A percentile compares a stretch with the other conserved stretches of the same genome.
These are phyloP conservation scores for Ctenomys sociabilis DNA, from an alignment of 2,113 vertebrate genomes.

Conservation along the genomic window DNA sequence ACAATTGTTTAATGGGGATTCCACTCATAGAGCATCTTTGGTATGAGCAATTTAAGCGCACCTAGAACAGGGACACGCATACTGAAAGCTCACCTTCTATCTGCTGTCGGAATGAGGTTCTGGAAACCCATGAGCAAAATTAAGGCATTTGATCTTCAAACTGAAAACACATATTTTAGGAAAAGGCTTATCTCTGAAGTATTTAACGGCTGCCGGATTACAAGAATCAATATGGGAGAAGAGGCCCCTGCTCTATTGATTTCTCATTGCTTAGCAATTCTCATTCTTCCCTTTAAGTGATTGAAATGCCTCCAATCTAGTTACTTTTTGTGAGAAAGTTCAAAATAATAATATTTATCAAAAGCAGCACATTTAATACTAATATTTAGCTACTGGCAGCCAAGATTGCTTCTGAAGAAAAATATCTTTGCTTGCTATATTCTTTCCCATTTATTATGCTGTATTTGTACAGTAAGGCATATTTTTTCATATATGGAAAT, in stretches of 20 bases:
- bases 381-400: conserved; percentile 59
- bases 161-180: conserved; percentile 73
- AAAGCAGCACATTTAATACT: conserved; percentile 59
- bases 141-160: conserved; percentile 77
- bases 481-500: conserved; percentile 1
- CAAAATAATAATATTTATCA: conserved; percentile 71
- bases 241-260: conserved; percentile 68
- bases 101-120: not conserved
- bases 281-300: conserved; percentile 69
- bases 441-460: not conserved
- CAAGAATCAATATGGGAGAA: conserved; percentile 74
- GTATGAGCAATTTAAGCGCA: not conserved
- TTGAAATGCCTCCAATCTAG: conserved; percentile 56
- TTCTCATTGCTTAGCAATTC: conserved; percentile 56
- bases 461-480: not conserved
- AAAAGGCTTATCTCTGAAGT: conserved; percentile 75
- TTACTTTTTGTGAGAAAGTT: conserved; percentile 54
- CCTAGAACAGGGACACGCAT: not conserved
- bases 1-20: not conserved
- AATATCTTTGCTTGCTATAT: not conserved
- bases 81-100: not conserved
- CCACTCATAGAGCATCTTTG: not conserved
- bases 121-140: conserved; percentile 73
- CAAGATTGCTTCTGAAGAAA: conserved; percentile 57
- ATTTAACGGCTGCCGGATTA: conserved; percentile 78